phyloP scores from a whole-genome alignment of 2,113 vertebrate species.

The Indicator maculatus region DNA sequence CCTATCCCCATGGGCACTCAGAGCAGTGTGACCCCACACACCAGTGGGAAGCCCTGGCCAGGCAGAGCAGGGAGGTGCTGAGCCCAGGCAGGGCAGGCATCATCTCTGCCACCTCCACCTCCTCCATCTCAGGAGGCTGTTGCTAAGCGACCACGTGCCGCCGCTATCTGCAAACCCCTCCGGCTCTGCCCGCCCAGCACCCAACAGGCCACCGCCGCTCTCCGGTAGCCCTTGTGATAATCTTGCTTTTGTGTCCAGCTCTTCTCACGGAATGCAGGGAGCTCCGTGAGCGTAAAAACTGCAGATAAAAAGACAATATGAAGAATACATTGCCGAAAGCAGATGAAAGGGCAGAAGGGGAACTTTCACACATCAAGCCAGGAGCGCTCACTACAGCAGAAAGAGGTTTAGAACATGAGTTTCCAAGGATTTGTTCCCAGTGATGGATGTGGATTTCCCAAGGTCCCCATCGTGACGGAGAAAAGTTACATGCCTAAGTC shows the following conservation, averaged over 20 bases:
- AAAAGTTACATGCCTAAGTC: not conserved
- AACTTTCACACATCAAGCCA: not conserved
- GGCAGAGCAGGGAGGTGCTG: not conserved
- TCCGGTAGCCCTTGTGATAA: not conserved
- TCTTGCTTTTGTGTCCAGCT: not conserved
- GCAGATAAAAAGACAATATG: not conserved
- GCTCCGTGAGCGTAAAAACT: not conserved
- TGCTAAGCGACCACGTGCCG: slow-evolving; percentile 31
- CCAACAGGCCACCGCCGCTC: not conserved
- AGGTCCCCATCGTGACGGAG: not conserved
- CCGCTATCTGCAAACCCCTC: not conserved
- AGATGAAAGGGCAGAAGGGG: not conserved
- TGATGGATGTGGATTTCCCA: not conserved
- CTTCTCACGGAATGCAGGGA: not conserved
- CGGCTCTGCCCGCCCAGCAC: not conserved
- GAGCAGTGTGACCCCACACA: rapidly evolving
- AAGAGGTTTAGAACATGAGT: not conserved
- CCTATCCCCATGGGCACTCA: rapidly evolving
- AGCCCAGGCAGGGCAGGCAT: not conserved
- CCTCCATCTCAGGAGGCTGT: not conserved
- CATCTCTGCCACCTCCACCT: not conserved
- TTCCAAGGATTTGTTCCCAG: not conserved
- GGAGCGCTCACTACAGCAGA: not conserved
- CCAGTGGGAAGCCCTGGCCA: rapidly evolving
- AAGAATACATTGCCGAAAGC: not conserved